phyloP scores from a whole-genome alignment of 2,113 vertebrate species.

The Serilophus lunatus region DNA sequence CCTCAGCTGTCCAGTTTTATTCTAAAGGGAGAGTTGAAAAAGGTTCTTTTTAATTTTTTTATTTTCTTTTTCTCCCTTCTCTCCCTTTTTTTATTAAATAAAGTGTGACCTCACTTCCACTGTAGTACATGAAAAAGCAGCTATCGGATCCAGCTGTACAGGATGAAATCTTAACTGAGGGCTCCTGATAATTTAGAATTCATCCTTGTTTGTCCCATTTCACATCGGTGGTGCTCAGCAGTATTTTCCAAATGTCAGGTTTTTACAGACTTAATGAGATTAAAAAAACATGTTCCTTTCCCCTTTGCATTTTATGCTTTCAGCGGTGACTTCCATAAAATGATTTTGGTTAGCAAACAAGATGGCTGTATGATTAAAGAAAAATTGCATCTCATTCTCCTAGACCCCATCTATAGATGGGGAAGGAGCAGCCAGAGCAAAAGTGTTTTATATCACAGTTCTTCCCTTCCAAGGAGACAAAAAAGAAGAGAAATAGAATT shows the following conservation, averaged over 20 bases:
- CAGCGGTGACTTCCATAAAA: conserved; percentile 23
- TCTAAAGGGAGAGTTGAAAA: not conserved
- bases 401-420: not conserved
- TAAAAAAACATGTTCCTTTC: not conserved
- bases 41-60: not conserved
- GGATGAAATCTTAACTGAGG: not conserved
- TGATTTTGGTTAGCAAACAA: conserved; percentile 47
- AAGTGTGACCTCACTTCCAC: not conserved
- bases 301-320: not conserved
- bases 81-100: too few relatives aligned
- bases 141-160: not conserved
- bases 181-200: not conserved
- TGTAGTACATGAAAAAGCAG: not conserved
- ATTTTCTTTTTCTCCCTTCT: not conserved
- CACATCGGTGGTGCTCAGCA: not conserved
- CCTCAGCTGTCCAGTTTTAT: not conserved
- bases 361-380: conserved; percentile 32
- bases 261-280: conserved; percentile 19
- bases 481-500: conserved; percentile 35
- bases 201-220: not conserved
- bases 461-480: not conserved
- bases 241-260: not conserved
- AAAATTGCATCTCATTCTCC: not conserved
- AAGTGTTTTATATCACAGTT: not conserved
- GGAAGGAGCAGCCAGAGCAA: not conserved